Percentiles rank a stretch among this genome's conserved stretches.
Conservation (phyloP, 2,888 invertebrate species). For the Spilarctia lutea region DNA sequence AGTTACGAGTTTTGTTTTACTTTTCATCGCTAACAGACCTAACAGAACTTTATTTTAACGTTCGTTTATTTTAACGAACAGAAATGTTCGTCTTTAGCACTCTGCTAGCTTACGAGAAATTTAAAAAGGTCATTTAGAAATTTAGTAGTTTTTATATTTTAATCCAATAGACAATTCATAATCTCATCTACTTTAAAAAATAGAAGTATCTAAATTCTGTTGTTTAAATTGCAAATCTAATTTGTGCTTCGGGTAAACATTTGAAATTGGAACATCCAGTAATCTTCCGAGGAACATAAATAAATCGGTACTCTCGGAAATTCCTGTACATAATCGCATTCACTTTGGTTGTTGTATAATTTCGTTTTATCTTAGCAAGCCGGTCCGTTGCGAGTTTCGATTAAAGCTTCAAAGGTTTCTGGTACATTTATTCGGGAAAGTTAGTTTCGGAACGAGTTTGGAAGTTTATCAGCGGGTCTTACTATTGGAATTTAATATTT, state of each 20-base stretch:
- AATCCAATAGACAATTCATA: not conserved
- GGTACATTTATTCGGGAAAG: conserved; percentile 77
- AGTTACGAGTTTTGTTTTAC: too few relatives aligned
- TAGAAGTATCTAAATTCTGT: not conserved
- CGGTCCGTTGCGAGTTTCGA: conserved; percentile 66
- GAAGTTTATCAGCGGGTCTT: conserved; percentile 61
- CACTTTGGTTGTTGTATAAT: conserved; percentile 63
- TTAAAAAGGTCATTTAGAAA: too few relatives aligned
- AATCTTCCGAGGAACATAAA: conserved; percentile 32
- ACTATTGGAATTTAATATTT: conserved; percentile 42
- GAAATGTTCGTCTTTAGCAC: too few relatives aligned
- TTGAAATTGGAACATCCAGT: conserved; percentile 23
- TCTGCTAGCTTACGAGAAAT: too few relatives aligned
- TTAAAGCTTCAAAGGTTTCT: conserved; percentile 77
- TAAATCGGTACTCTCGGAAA: conserved; percentile 39
- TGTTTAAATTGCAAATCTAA: not conserved
- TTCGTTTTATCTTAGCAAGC: conserved; percentile 64
- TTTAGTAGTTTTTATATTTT: too few relatives aligned
- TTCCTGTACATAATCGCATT: conserved; percentile 58
- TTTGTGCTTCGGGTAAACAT: conserved; percentile 7
- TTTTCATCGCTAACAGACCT: too few relatives aligned
- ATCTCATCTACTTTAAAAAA: not conserved
- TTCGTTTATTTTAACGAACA: too few relatives aligned
- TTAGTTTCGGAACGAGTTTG: conserved; percentile 71
- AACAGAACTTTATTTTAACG: too few relatives aligned